Evolutionary conservation across 2,797 vertebrate genomes (phyloP).

Genomic region (Hippopotamyrus pictus): DNA sequence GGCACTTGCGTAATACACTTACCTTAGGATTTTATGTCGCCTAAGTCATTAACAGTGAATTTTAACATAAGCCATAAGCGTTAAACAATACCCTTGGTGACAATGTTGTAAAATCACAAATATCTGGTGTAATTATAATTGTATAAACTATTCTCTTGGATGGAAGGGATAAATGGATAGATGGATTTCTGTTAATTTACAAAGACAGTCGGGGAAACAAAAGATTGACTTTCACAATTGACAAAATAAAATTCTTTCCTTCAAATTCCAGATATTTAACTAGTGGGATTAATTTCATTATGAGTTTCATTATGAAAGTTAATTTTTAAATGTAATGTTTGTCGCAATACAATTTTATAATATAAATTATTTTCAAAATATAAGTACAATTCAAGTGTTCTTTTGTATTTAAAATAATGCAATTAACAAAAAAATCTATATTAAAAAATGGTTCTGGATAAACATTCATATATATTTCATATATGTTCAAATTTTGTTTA

Average conservation of each 20-base stretch:
- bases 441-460: background rate
- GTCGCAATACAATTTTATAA: background rate
- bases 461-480: background rate
- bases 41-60: background rate
- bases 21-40: background rate
- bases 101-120: background rate
- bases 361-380: background rate
- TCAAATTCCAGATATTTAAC: background rate
- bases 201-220: background rate
- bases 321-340: background rate
- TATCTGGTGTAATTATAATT: background rate
- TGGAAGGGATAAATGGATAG: background rate
- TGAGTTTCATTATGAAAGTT: background rate
- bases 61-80: background rate
- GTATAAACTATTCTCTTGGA: background rate
- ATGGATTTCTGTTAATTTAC: background rate
- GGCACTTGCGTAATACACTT: background rate
- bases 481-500: background rate
- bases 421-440: background rate
- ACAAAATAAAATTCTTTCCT: background rate
- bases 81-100: constrained; percentile 1
- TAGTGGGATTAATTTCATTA: background rate
- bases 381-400: background rate
- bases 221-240: background rate
- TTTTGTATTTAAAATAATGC: background rate